Conservation (phyloP, 2,797 vertebrate species). For the Lacerta agilis region DNA sequence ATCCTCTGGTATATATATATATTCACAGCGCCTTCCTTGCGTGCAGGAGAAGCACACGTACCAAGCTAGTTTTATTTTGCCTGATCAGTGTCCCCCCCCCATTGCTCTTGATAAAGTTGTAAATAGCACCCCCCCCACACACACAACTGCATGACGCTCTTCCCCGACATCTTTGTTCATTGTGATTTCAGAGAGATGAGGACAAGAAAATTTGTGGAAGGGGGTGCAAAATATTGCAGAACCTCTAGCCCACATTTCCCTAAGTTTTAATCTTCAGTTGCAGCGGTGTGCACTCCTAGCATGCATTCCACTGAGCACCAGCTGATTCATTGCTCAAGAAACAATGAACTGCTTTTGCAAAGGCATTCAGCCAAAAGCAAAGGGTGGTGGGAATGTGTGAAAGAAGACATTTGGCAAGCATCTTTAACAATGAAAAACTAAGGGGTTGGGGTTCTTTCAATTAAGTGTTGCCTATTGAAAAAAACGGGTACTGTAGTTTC, state of each 20-base stretch:
- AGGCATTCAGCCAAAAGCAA: neutral
- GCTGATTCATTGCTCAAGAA: neutral
- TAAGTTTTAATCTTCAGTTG: rapidly evolving
- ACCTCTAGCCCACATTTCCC: rapidly evolving
- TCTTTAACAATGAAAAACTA: neutral
- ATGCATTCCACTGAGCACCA: neutral
- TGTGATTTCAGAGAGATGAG: neutral
- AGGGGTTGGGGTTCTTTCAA: neutral
- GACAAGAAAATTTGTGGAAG: neutral
- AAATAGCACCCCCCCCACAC: neutral
- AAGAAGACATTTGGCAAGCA: neutral
- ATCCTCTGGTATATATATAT: neutral
- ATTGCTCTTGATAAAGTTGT: neutral
- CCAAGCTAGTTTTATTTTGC: neutral
- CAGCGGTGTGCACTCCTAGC: neutral
- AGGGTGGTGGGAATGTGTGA: neutral
- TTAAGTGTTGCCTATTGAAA: neutral
- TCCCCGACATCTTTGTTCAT: neutral
- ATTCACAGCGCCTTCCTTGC: neutral
- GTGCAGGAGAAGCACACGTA: neutral
- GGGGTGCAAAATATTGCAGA: neutral
- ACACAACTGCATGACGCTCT: neutral
- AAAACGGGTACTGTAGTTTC: constrained; percentile 3
- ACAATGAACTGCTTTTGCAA: rapidly evolving
- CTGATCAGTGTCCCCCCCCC: neutral